Base-by-base conservation (phyloP, 2,113 vertebrate genomes). In the Turdus rufiventris region DNA sequence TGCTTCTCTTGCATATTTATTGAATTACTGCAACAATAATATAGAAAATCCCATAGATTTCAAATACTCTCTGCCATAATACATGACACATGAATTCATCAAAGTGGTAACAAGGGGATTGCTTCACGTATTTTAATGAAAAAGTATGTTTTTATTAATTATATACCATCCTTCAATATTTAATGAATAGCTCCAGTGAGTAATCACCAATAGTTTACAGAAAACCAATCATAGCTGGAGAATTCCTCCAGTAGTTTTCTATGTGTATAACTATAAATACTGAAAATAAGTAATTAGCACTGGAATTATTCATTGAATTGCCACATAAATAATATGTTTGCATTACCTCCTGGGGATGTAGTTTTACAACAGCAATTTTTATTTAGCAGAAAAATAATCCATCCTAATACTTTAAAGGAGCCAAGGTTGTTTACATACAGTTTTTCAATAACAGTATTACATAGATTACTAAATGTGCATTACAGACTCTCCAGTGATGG, bases 81-180 rank as follows among this genome's bases (percentile, higher is more conserved):
- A 25, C 16, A 18, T 57, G 73, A 50, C 89, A 83, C 29, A n/a
- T 81, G 53, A 72, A 89, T 96, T 93, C 18, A 51, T 96, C 77
- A 75, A 61, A 76, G 15, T 47, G 67, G 70, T 78, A 92, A 85
- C 89, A 85, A 65, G 80, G 45, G 86, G 53, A 68, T 87, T 89
- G 48, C n/a, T 84, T 93, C 70, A 50, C 48, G 0, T 91, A 56
- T 81, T 93, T 92, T 91, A 89, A 84, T 78, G 51, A 85, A 91
- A 90, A 94, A 81, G 51, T 45, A 78, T 12, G 34, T 43, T 84
- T 78, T 25, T 72, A 81, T 96, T 90, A 91, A 95, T 94, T 96
- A 81, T 95, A n/a, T 72, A 84, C 53, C 66, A 78, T 36, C 70
- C 93, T 92, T 94, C 86, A 89, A 80, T 96, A 72, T 95, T 94